A percentile compares a stretch with the other conserved stretches of the same genome.
phyloP scores from a whole-genome alignment of 2,797 vertebrate genomes.

The Danio kyathit region DNA sequence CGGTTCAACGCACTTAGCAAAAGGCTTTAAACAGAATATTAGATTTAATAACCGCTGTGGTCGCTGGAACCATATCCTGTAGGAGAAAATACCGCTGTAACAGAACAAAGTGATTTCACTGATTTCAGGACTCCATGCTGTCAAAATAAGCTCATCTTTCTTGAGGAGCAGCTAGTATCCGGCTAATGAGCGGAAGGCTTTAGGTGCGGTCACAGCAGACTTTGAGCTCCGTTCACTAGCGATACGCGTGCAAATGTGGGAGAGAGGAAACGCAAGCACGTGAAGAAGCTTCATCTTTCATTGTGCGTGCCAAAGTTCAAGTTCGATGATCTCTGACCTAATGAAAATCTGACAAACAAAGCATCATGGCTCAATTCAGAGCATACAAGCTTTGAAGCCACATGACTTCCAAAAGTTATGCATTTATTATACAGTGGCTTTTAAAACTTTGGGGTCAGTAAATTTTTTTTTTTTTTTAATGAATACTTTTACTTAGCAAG shows the following conservation, averaged over 20 bases:
- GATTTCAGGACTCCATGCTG: neutral
- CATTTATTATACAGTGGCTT: neutral
- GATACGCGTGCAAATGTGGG: neutral
- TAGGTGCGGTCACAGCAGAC: constrained; percentile 13
- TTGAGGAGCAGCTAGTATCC: constrained; percentile 28
- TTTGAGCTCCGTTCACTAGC: constrained; percentile 23
- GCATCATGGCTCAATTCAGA: neutral
- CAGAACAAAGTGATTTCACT: constrained; percentile 19
- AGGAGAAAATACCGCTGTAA: constrained; percentile 9
- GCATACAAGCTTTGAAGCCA: neutral
- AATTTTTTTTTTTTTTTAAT: neutral
- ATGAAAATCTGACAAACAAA: neutral
- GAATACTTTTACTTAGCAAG: neutral
- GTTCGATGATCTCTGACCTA: neutral
- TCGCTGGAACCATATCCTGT: constrained; percentile 17
- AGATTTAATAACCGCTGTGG: constrained; percentile 29
- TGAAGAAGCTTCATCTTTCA: constrained; percentile 1
- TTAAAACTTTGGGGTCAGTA: neutral
- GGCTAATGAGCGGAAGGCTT: constrained; percentile 16
- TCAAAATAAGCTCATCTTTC: constrained; percentile 2
- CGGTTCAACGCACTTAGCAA: neutral
- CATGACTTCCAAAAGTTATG: neutral
- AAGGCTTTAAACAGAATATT: constrained; percentile 26
- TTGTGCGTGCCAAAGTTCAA: constrained; percentile 9
- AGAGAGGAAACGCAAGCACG: neutral